Evolutionary conservation across 2,888 invertebrate species (phyloP).

Genomic region (Notocelia uddmanniana): DNA sequence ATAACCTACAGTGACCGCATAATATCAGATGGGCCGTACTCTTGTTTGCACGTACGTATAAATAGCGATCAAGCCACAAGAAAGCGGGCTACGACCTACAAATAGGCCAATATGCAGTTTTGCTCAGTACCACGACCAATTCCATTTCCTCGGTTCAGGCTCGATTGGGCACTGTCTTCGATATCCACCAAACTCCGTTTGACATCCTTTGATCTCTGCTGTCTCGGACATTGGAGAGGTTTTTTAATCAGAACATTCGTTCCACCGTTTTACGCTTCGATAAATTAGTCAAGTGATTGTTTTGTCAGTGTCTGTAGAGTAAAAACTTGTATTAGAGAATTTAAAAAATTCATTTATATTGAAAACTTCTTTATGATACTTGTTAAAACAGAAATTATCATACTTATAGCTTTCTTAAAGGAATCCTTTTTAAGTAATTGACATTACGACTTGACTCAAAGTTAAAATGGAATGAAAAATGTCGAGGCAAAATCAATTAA

Average conservation of each 20-base stretch:
- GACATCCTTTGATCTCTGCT: conserved; percentile 26
- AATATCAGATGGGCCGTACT: too few species aligned
- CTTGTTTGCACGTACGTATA: too few species aligned
- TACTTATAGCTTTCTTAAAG: too few species aligned
- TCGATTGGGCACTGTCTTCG: background rate
- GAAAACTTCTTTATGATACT: background rate
- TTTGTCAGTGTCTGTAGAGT: background rate
- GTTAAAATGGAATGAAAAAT: too few species aligned
- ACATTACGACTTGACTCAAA: too few species aligned
- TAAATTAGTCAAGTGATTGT: conserved; percentile 16
- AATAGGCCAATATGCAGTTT: background rate
- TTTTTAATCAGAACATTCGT: conserved; percentile 24
- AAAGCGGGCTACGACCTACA: background rate
- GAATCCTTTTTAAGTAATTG: too few species aligned
- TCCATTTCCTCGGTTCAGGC: background rate
- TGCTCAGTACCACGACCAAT: background rate
- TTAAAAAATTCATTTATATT: background rate
- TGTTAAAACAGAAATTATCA: background rate
- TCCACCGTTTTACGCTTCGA: conserved; percentile 3
- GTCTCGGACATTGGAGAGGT: conserved; percentile 10
- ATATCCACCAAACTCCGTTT: background rate
- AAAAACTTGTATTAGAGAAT: background rate
- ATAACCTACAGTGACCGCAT: too few species aligned
- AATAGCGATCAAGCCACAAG: too few species aligned
- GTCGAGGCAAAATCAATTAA: too few species aligned